A percentile compares a stretch with the other conserved stretches of the same genome.
Conservation (phyloP, 2,888 invertebrate species). For the Catocala fraxini region DNA sequence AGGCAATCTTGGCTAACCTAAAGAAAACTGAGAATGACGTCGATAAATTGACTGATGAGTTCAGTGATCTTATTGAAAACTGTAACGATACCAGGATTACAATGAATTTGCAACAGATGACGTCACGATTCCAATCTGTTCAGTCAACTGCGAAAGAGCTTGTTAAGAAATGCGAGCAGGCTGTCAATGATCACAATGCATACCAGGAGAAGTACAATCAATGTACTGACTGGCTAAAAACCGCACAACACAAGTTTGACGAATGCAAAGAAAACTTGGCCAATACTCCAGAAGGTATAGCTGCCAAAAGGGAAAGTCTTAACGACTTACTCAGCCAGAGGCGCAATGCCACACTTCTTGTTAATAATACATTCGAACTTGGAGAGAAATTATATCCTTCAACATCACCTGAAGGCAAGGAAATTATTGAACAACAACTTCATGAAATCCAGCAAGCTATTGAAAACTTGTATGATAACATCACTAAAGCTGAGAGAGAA, state of each 20-base stretch:
- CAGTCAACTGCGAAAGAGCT: constrained; percentile 96
- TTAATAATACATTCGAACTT: constrained; percentile 94
- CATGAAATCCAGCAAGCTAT: constrained; percentile 94
- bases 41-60: constrained; percentile 95
- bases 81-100: constrained; percentile 96
- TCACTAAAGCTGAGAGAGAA: constrained; percentile 92
- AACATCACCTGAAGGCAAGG: constrained; percentile 95
- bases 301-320: constrained; percentile 90
- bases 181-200: constrained; percentile 92
- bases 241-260: constrained; percentile 91
- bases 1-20: constrained; percentile 92
- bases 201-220: constrained; percentile 95
- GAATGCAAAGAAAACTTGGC: constrained; percentile 89
- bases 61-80: constrained; percentile 94
- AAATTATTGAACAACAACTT: constrained; percentile 93
- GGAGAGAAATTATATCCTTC: constrained; percentile 96
- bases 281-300: constrained; percentile 90
- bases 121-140: constrained; percentile 95
- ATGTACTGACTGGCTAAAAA: constrained; percentile 93
- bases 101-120: constrained; percentile 95
- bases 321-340: constrained; percentile 92
- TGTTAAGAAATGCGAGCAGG: constrained; percentile 96
- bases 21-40: constrained; percentile 95
- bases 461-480: constrained; percentile 93
- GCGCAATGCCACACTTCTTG: constrained; percentile 90